These are phyloP conservation scores for Horisme vitalbata DNA, from an alignment of 2,888 invertebrate species.

Conservation along the genomic window DNA sequence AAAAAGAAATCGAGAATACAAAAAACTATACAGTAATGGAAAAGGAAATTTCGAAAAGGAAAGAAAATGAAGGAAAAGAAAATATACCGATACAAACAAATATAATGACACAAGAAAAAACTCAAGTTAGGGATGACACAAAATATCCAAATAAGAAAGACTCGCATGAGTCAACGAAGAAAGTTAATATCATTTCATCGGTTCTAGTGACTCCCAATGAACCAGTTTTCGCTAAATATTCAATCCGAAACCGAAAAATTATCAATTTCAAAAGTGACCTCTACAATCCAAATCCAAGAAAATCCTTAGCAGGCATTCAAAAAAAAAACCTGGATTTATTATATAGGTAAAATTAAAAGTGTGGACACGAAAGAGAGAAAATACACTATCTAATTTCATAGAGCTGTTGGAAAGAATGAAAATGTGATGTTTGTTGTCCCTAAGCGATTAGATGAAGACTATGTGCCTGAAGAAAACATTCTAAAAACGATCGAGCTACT, in stretches of 20 bases:
- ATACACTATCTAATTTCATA: conserved; percentile 9
- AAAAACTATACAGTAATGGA: not conserved
- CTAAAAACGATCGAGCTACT: conserved; percentile 26
- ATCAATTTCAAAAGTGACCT: too few relatives aligned
- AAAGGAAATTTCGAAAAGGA: not conserved
- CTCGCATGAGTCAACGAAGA: too few relatives aligned
- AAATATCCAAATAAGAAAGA: too few relatives aligned
- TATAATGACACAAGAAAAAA: not conserved
- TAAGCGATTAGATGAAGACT: conserved; percentile 28
- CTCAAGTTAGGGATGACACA: too few relatives aligned
- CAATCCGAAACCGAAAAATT: too few relatives aligned
- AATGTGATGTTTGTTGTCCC: conserved; percentile 19
- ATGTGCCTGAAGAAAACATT: conserved; percentile 25
- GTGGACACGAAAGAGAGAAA: not conserved
- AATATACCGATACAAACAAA: not conserved
- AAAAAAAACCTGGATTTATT: conserved; percentile 5
- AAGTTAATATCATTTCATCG: too few relatives aligned
- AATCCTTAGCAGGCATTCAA: too few relatives aligned
- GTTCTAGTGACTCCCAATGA: not conserved
- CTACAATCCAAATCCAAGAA: too few relatives aligned
- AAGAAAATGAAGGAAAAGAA: not conserved
- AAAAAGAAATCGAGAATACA: not conserved
- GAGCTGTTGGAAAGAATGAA: conserved; percentile 14
- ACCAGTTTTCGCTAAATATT: conserved; percentile 5
- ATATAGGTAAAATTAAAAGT: conserved; percentile 4